Conservation (phyloP, 2,888 invertebrate species). For the Oeneis ivallda region DNA sequence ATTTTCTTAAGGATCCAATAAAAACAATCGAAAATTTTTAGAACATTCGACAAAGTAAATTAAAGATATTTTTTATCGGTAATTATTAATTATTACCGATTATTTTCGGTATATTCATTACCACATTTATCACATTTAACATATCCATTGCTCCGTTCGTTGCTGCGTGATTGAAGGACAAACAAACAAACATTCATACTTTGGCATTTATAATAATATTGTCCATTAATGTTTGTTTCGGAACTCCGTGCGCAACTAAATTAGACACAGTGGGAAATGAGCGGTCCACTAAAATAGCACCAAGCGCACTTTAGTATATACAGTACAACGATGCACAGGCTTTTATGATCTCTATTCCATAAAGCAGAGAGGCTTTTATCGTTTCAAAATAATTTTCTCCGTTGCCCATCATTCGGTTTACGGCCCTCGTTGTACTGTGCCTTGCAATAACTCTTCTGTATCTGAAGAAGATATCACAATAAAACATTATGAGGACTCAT, state of each 20-base stretch:
- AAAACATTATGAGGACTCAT: slow-evolving; percentile 29
- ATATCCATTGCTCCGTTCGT: too few relatives aligned
- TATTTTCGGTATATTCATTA: too few relatives aligned
- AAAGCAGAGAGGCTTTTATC: not conserved
- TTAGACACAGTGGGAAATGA: slow-evolving; percentile 38
- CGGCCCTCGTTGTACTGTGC: slow-evolving; percentile 31
- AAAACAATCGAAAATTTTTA: too few relatives aligned
- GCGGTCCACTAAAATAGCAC: slow-evolving; percentile 31
- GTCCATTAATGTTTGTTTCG: slow-evolving; percentile 29
- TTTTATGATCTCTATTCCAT: slow-evolving; percentile 17
- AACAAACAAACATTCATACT: too few relatives aligned
- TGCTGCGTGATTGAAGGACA: too few relatives aligned
- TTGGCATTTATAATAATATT: too few relatives aligned
- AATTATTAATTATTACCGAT: too few relatives aligned
- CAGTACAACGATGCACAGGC: not conserved
- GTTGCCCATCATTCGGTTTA: slow-evolving; percentile 20
- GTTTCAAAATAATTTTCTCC: slow-evolving; percentile 1
- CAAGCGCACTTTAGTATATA: slow-evolving; percentile 3
- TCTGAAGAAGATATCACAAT: slow-evolving; percentile 31
- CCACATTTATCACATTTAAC: too few relatives aligned
- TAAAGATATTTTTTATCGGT: too few relatives aligned
- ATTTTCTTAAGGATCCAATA: too few relatives aligned
- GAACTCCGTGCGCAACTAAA: slow-evolving; percentile 30
- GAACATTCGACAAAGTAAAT: too few relatives aligned
- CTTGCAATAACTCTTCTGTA: slow-evolving; percentile 30